A percentile compares a stretch with the other conserved stretches of the same genome.
phyloP scores from a whole-genome alignment of 2,113 vertebrate species.

The Saccopteryx bilineata region DNA sequence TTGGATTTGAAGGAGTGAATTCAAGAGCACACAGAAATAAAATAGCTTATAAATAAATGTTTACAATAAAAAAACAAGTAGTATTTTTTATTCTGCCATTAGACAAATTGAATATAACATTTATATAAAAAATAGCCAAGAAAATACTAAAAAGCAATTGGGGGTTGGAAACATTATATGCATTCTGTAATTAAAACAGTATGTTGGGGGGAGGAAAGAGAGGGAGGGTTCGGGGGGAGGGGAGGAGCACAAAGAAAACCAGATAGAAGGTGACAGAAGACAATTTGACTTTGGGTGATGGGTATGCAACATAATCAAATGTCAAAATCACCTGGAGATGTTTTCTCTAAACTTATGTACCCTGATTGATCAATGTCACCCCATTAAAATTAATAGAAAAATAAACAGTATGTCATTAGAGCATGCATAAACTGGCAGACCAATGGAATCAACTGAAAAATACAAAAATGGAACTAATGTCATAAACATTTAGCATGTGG shows the following conservation, averaged over 20 bases:
- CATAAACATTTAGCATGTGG: neutral
- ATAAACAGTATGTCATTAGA: neutral
- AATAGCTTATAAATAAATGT: neutral
- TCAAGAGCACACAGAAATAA: neutral
- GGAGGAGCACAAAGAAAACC: too few species aligned
- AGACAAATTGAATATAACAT: neutral
- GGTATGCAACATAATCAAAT: too few species aligned
- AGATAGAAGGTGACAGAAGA: too few species aligned
- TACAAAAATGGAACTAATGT: slow-evolving; percentile 2
- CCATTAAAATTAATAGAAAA: too few species aligned
- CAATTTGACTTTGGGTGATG: too few species aligned
- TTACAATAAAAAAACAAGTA: neutral
- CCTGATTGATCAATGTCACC: too few species aligned
- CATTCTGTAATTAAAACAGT: slow-evolving; percentile 1
- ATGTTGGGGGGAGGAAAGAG: too few species aligned
- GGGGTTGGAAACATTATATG: neutral
- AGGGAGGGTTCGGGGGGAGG: too few species aligned
- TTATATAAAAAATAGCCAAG: neutral
- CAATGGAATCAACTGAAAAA: neutral
- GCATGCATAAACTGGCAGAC: neutral
- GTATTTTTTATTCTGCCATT: neutral
- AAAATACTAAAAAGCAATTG: neutral
- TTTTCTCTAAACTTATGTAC: too few species aligned
- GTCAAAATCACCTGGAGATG: too few species aligned
- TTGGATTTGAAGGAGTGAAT: neutral